These are phyloP conservation scores for Actinemys pallida DNA, from an alignment of 2,113 vertebrate genomes.

Conservation along the genomic window DNA sequence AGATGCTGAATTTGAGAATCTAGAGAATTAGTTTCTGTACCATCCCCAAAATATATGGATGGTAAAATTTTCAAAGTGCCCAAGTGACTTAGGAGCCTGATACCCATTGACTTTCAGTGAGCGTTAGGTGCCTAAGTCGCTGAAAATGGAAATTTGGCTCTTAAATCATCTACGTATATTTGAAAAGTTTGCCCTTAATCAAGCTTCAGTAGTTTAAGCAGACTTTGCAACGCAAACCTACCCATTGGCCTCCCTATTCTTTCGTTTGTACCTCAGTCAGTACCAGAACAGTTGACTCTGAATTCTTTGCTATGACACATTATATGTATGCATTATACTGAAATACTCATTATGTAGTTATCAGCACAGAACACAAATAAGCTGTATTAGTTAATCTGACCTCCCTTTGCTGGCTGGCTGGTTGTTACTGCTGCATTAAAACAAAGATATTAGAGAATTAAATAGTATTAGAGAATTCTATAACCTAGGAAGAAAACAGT, in stretches of 20 bases:
- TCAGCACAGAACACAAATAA: neutral
- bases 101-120: neutral
- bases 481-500: neutral
- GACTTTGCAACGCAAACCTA: fast-evolving
- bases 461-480: neutral
- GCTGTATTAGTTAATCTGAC: neutral
- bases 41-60: neutral
- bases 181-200: neutral
- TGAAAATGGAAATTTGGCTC: neutral
- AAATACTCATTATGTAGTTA: neutral
- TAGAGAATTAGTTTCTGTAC: neutral
- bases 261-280: neutral
- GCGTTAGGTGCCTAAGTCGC: neutral
- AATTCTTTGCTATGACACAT: neutral
- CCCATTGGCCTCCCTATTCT: neutral
- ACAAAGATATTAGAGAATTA: neutral
- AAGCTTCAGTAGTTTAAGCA: neutral
- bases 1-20: neutral
- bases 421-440: neutral
- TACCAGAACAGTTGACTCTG: neutral
- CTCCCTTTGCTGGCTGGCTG: neutral
- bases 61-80: neutral
- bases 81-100: neutral
- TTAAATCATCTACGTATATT: neutral
- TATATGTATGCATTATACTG: fast-evolving